Evolutionary conservation across 2,888 invertebrate genomes (phyloP).

Genomic region (Neocrepidodera transversa): DNA sequence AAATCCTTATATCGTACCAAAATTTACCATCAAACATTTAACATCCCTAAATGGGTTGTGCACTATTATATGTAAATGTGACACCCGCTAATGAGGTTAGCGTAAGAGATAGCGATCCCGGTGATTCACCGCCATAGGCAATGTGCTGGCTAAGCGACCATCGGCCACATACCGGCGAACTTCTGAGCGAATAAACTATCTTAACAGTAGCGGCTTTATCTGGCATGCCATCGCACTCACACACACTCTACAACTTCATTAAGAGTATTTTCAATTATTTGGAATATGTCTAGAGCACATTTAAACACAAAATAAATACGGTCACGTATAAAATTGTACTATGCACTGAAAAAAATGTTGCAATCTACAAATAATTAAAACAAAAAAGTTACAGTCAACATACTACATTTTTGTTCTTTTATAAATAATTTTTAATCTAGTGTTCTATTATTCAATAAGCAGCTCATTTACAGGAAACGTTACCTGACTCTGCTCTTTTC

Average conservation of each 20-base stretch:
- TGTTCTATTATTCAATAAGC: too few relatives aligned
- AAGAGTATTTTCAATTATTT: constrained; percentile 43
- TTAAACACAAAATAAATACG: too few relatives aligned
- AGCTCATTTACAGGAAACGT: too few relatives aligned
- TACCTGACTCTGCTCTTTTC: too few relatives aligned
- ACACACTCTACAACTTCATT: constrained; percentile 45
- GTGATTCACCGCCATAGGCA: constrained; percentile 41
- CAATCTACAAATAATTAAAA: too few relatives aligned
- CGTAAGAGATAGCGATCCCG: constrained; percentile 49
- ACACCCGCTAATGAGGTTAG: constrained; percentile 54
- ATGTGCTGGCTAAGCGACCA: constrained; percentile 6
- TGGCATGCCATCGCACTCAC: constrained; percentile 23
- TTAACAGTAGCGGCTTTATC: constrained; percentile 40
- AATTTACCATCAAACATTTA: background rate
- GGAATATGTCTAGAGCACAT: background rate
- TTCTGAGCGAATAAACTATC: constrained; percentile 41
- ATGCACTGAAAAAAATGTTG: too few relatives aligned
- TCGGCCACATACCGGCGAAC: constrained; percentile 43
- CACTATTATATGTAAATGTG: constrained; percentile 54
- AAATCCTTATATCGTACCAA: constrained; percentile 6
- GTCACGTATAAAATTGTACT: too few relatives aligned
- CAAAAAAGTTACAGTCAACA: too few relatives aligned
- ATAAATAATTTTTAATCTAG: too few relatives aligned
- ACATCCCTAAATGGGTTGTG: constrained; percentile 43
- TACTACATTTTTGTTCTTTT: too few relatives aligned